A percentile compares a stretch with the other conserved stretches of the same genome.
phyloP scores from a whole-genome alignment of 2,113 vertebrate genomes.

The Microtus oregoni region DNA sequence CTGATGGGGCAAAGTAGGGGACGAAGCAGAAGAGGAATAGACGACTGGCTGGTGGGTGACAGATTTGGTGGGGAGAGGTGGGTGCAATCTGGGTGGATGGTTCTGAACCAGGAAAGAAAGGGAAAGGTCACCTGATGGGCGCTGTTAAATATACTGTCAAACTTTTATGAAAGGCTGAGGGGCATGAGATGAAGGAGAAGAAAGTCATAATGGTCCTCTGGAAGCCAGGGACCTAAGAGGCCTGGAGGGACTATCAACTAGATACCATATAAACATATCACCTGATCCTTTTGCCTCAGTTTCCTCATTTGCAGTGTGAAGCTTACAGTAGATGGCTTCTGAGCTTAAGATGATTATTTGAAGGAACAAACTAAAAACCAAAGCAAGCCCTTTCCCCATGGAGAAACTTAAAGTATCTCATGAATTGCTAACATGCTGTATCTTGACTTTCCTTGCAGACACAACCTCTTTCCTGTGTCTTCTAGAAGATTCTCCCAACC shows the following conservation, averaged over 20 bases:
- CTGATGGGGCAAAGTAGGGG: no score
- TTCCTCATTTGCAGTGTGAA: not conserved
- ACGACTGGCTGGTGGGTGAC: not conserved
- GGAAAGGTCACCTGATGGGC: not conserved
- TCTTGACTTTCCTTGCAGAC: conserved; percentile 14
- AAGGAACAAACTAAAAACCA: not conserved
- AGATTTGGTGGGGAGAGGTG: not conserved
- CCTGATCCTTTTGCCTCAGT: not conserved
- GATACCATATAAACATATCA: not conserved
- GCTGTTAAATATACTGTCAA: not conserved
- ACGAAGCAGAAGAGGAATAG: no score
- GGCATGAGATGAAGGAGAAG: not conserved
- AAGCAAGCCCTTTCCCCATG: not conserved
- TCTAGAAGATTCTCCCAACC: not conserved
- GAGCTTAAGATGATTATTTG: not conserved
- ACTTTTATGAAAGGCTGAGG: not conserved
- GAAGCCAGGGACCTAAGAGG: not conserved
- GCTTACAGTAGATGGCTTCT: not conserved
- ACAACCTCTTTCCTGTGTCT: not conserved
- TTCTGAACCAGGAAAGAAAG: conserved; percentile 22
- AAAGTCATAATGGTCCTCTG: not conserved
- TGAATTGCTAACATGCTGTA: not conserved
- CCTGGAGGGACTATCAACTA: not conserved
- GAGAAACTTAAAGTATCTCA: not conserved
- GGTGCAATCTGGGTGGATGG: not conserved